Evolutionary conservation across 2,797 vertebrate species (phyloP).

Genomic region (Leucoraja ocellata): DNA sequence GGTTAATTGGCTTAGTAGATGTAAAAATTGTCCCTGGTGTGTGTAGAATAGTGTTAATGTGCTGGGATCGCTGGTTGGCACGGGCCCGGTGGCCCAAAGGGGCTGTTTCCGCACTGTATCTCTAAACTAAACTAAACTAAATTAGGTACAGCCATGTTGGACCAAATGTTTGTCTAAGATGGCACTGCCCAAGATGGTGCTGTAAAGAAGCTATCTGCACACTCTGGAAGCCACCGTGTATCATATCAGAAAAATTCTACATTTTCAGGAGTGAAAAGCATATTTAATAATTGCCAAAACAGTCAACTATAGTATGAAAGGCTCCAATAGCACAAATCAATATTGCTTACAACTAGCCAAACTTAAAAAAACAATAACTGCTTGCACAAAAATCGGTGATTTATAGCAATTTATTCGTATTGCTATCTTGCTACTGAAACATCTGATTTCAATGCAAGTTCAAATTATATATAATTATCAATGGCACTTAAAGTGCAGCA

Average conservation of each 20-base stretch:
- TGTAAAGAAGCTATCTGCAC: neutral
- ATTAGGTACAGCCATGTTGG: neutral
- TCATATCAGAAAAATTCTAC: neutral
- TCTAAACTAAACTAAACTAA: no score
- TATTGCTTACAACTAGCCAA: neutral
- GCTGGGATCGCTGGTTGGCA: no score
- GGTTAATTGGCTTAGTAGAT: no score
- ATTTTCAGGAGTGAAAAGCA: neutral
- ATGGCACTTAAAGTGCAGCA: neutral
- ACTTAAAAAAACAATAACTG: neutral
- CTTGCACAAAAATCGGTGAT: neutral
- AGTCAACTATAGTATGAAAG: no score
- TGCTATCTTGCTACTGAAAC: neutral
- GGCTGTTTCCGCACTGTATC: no score
- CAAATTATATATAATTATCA: neutral
- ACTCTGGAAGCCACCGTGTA: neutral
- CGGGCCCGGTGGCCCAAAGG: no score
- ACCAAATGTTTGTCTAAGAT: neutral
- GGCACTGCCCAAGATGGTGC: neutral
- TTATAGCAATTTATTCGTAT: neutral
- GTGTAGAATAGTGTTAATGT: no score
- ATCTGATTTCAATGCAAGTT: neutral
- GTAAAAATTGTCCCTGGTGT: no score
- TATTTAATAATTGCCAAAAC: no score
- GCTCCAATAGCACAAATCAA: neutral